Base-by-base conservation (phyloP, 2,113 vertebrate species). In the Typhlomys cinereus region DNA sequence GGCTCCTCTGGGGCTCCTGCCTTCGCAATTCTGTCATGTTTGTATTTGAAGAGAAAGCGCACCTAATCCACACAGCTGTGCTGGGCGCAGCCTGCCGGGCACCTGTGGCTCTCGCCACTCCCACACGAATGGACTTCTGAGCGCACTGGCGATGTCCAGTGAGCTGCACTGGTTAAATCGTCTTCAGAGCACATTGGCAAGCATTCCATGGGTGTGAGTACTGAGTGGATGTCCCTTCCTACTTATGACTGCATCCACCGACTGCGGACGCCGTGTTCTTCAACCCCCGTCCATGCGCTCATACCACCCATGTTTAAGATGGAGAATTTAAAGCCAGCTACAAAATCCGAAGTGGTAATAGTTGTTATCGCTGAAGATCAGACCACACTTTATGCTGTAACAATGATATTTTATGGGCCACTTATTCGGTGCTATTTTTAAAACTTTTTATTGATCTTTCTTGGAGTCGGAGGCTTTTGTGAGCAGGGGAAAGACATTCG, bases 401-500 rank as follows among this genome's bases (percentile, higher is more conserved):
- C 57, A 46, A 31, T 9, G 41, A 18, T 62, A 75, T 61, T 91
- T 91, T 69, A 81, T 59, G 52, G 25, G 66, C 25, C 31, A 78
- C 36, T 85, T 89, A 62, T 54, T 87, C 86, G 75, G 48, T 83
- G 36, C 59, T 92, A 36, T 92, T 85, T 89, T 78, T 36, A 86
- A 69, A 61, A 13, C 2, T 57, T 81, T 69, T 52, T 11, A 91
- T 85, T 86, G 64, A 64, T 48, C 74, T 86, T 75, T 61, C 48
- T 85, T 66, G 25, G 36, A 64, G 91, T 86, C 94, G 73, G 81
- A 81, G 69, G 48, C 73, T 82, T 86, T 96, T 88, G 74, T 36
- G 57, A 73, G 29, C 46, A n/a, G 76, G 52, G 25, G 41, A 78
- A 23, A 70, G 82, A 31, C 50, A 69, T 88, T 92, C 71, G 23